Evolutionary conservation across 2,797 vertebrate species (phyloP).

Genomic region (Tenualosa ilisha): DNA sequence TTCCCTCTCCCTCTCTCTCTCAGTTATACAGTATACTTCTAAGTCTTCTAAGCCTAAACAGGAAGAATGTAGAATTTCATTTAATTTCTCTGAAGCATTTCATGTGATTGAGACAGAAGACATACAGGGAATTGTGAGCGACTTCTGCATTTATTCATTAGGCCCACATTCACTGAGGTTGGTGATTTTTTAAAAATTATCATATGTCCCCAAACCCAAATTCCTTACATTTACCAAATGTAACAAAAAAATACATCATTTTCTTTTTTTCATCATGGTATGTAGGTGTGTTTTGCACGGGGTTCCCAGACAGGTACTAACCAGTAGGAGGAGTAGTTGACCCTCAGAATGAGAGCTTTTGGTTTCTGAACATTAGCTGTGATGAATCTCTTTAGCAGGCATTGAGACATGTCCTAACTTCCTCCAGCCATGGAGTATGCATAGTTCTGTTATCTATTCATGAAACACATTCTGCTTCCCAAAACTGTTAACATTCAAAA

Average conservation of each 20-base stretch:
- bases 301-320: neutral
- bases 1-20: neutral
- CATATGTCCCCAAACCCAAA: no score
- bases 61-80: neutral
- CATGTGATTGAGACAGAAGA: neutral
- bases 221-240: no score
- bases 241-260: no score
- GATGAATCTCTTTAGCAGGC: neutral
- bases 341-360: neutral
- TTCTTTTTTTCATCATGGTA: no score
- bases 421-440: neutral
- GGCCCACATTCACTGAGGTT: no score
- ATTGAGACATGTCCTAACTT: neutral
- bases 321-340: conserved; percentile 11
- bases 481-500: no score
- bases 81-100: neutral
- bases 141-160: no score
- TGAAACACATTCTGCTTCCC: no score
- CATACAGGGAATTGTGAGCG: neutral
- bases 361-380: neutral
- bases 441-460: no score
- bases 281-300: neutral
- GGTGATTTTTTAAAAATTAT: no score
- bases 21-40: neutral
- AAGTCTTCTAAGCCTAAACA: neutral